A percentile compares a stretch with the other conserved stretches of the same genome.
phyloP scores from a whole-genome alignment of 64 coral and sea anemone species.

The Actinia equina region DNA sequence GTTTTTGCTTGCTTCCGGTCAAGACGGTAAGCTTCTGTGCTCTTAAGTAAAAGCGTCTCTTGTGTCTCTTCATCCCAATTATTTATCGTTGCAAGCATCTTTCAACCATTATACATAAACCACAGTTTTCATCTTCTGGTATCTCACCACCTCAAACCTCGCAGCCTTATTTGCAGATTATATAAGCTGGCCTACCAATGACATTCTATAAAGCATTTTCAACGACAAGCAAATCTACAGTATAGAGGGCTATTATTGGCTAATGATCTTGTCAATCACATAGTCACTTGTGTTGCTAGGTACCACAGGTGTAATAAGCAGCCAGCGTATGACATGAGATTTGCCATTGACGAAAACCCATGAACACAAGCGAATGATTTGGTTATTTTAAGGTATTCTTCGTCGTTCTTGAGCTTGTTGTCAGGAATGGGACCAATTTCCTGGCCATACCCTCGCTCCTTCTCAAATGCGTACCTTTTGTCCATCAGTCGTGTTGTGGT shows the following conservation, averaged over 20 bases:
- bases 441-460: slow-evolving; percentile 63
- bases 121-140: no score
- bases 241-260: neutral
- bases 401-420: slow-evolving; percentile 47
- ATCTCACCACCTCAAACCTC: no score
- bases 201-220: no score
- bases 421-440: slow-evolving; percentile 58
- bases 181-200: no score
- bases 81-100: no score
- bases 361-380: slow-evolving; percentile 53
- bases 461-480: slow-evolving; percentile 66
- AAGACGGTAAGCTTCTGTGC: no score
- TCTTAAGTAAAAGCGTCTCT: no score
- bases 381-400: slow-evolving; percentile 60
- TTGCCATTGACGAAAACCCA: slow-evolving; percentile 76
- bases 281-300: slow-evolving; percentile 8
- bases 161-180: no score
- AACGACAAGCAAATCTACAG: no score
- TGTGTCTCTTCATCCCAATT: no score
- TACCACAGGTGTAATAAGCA: slow-evolving; percentile 75
- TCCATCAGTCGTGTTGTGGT: slow-evolving; percentile 45
- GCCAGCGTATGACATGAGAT: slow-evolving; percentile 53
- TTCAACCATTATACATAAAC: no score
- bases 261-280: neutral
- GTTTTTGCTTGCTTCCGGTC: no score